Base-by-base conservation (phyloP, 2,888 invertebrate genomes). In the Ptilodon capucinus region DNA sequence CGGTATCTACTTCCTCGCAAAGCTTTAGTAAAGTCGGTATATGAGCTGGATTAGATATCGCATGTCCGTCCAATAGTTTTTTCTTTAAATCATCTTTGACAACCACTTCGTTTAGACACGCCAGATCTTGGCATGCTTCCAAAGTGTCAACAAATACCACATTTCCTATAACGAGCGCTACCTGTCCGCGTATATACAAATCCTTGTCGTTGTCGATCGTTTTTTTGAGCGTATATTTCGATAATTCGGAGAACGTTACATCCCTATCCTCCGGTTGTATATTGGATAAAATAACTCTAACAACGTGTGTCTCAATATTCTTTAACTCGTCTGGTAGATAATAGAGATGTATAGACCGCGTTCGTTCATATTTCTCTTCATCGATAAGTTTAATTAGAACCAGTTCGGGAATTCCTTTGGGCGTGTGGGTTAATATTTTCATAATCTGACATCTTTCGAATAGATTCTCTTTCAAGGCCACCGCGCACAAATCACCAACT, bases 81-180 rank as follows among this genome's bases (percentile, higher is more conserved):
- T 83, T 78, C 54, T 91, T 92, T 9, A 95, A 78, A 60, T 93
- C 91, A 23, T 91, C 79, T 54, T 91, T 91, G 2, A 92, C 89
- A 4, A 94, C 90, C 0, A 82, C 77, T 61, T 92, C 85, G 18
- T 92, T 88, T 2, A 86, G 58, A 3, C 88, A 79, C 0, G 84
- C 73, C 17, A 94, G 76, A 48, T 92, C 86, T 54, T 92, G 91
- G 50, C 93, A 91, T 21, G 92, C 86, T 67, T 93, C 92, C 32
- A 95, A 72, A 2, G 93, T 93, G 44, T 94, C 92, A 1, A 95
- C 82, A 91, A 95, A 94, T 30, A 95, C 70, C 0, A 91, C 92
- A 51, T 93, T 91, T 0, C 92, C 93, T 21, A 95, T 68, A 41
- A 93, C 92, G 54, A 94, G 71, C 6, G 80, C 74, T 30, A 94